Evolutionary conservation across 1,140 invertebrate genomes (phyloP), one percentile per base, ranked within the genome.

Genomic region (Hylaeus volcanicus): DNA sequence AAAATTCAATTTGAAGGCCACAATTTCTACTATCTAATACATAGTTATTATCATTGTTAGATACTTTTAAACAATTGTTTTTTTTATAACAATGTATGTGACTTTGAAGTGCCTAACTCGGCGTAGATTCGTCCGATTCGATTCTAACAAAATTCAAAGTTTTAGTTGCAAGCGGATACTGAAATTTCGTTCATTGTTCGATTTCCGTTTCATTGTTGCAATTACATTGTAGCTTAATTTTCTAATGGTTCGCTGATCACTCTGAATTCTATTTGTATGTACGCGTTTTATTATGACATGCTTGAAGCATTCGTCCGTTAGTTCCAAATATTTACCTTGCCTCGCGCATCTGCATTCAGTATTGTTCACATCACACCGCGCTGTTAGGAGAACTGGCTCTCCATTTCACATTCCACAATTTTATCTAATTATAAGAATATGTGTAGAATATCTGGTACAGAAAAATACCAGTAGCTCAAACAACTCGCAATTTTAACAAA

Each of bases 241-340:
- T 60, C 56, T 70, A 71, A 77, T 26, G 26, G 55, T 41, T 37
- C 37, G 15, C 9, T 37, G 11, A 70, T 26, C 15, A 41, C 75
- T 43, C 0, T 6, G 43, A n/a, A 60, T 61, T 77, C 70, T 51
- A 71, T 45, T 41, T 45, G 55, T n/a, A 41, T 2, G 56, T 63
- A 41, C 37, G 37, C 71, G 58, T 61, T 77, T 77, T 61, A 77
- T 60, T 26, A 51, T 14, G 43, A 26, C 51, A 60, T 14, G 45
- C 26, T 53, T 37, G 14, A 37, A 12, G 68, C 72, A 63, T 53
- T 43, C 68, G 68, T 48, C 69, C 39, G 76, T 72, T 72, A 72
- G 48, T 72, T 63, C 43, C 45, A 78, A 78, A 78, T 70, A 72
- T 78, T 78, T 78, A 63, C 76, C 56, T 63, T 78, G 12, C 45